Base-by-base conservation (phyloP, 2,888 invertebrate genomes). In the Drosophila vallismaia region DNA sequence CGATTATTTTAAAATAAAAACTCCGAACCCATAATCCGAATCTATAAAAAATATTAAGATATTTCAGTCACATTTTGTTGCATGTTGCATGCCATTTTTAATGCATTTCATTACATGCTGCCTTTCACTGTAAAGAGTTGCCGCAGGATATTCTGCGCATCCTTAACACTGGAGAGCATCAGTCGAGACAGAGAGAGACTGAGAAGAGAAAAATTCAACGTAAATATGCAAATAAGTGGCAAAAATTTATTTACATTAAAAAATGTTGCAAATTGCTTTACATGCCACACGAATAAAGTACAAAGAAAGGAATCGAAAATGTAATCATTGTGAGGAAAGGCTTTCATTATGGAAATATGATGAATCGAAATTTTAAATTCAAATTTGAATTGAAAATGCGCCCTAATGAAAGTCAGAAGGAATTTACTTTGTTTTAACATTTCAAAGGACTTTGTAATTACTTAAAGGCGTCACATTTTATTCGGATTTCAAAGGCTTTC, bases 101-200 rank as follows among this genome's bases (percentile, higher is more conserved):
- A 72, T 76, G 74, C 73, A 86, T 86, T 80, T 88, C 28, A 28
- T 80, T 80, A 68, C 73, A 70, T 73, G 53, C 59, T 44, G 42
- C 19, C 54, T 38, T 31, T 45, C 19, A 24, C 24, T 31, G 14
- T 52, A 46, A 4, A 56, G 46, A 44, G 42, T 36, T 52, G 85
- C 87, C 88, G 82, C 88, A 83, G 88, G 88, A 83, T 75, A 84
- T 88, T 58, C 84, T 75, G 87, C 88, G 88, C 82, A 83, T 88
- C 88, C 87, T 81, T 87, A 60, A 44, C 54, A 66, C 9, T 63
- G 71, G 42, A 56, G 58, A 60, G 51, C 44, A 60, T n/a, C 28
- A 29, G 24, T 24, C 26, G 24, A 29, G 10, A 46, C 26, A 14
- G 51, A 36, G 10, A 48, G 24, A 2, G 28, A 4, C 28, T 4